These are phyloP conservation scores for Podargus strigoides DNA, from an alignment of 2,797 vertebrate genomes.

Conservation along the genomic window DNA sequence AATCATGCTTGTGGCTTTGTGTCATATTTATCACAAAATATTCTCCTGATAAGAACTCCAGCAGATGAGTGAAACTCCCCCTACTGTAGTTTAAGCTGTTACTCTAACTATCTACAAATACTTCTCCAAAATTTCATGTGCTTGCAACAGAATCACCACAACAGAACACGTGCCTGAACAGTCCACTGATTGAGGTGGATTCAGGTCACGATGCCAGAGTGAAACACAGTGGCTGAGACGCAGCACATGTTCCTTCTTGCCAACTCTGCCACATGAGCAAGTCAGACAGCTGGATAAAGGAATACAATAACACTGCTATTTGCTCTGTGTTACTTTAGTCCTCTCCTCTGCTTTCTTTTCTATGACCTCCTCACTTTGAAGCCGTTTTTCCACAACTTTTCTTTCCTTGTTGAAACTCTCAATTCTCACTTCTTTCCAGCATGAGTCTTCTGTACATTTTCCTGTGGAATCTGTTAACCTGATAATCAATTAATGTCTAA, in stretches of 20 bases:
- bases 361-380: neutral
- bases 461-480: neutral
- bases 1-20: neutral
- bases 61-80: neutral
- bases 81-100: neutral
- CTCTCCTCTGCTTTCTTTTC: neutral
- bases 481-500: neutral
- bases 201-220: neutral
- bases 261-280: neutral
- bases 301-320: neutral
- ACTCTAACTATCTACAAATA: neutral
- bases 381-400: neutral
- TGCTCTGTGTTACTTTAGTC: neutral
- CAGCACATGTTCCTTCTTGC: constrained; percentile 3
- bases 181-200: neutral
- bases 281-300: neutral
- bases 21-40: neutral
- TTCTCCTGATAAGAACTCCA: neutral
- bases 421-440: neutral
- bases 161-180: neutral
- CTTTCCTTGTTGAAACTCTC: neutral
- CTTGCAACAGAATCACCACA: neutral
- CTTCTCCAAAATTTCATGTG: neutral
- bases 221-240: neutral
- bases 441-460: neutral